These are phyloP conservation scores for Gyps fulvus DNA, from an alignment of 2,113 vertebrate genomes.

Conservation along the genomic window DNA sequence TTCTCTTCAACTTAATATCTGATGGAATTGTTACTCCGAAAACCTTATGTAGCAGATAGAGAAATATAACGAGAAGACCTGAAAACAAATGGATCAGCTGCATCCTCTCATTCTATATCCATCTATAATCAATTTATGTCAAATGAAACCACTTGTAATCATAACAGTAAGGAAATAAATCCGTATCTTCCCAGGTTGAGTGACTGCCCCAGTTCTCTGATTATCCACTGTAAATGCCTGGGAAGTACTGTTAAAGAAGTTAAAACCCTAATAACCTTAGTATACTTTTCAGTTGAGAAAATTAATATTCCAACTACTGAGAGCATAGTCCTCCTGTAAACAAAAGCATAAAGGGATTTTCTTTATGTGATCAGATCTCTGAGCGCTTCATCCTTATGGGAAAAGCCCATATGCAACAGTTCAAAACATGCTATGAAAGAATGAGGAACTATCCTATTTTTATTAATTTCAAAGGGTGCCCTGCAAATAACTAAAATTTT, in stretches of 20 bases:
- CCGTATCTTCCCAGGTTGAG: neutral
- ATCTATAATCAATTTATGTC: neutral
- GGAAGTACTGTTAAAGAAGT: neutral
- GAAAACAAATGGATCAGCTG: neutral
- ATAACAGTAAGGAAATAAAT: neutral
- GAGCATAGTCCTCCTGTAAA: neutral
- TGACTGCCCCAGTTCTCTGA: neutral
- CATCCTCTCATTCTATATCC: neutral
- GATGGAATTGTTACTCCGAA: neutral
- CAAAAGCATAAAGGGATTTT: constrained; percentile 18
- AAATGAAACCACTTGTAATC: neutral
- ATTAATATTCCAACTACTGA: neutral
- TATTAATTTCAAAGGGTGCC: neutral
- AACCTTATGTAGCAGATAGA: neutral
- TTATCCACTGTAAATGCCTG: neutral
- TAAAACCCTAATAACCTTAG: neutral
- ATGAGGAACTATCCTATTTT: neutral
- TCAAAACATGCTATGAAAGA: neutral
- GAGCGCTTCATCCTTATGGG: neutral
- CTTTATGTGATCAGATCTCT: neutral
- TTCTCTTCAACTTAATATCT: neutral
- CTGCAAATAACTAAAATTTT: neutral
- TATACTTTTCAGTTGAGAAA: neutral
- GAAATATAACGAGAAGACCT: neutral
- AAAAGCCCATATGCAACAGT: neutral